phyloP scores from a whole-genome alignment of 2,888 invertebrate species.

The Phortica okadai region DNA sequence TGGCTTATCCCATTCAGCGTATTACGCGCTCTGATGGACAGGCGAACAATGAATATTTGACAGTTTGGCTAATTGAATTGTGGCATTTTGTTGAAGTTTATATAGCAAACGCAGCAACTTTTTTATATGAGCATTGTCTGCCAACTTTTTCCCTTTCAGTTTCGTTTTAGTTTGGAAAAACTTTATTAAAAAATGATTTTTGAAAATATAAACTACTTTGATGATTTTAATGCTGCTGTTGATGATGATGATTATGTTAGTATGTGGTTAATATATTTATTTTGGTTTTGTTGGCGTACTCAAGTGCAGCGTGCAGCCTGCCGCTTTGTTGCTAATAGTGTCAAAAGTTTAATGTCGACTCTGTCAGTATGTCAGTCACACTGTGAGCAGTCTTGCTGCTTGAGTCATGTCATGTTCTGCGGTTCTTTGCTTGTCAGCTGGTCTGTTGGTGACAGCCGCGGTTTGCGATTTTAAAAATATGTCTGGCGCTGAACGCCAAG shows the following conservation, averaged over 20 bases:
- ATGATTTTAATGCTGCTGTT: slow-evolving; percentile 22
- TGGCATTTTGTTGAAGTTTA: slow-evolving; percentile 43
- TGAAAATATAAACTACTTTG: slow-evolving; percentile 2
- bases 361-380: slow-evolving; percentile 54
- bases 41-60: slow-evolving; percentile 63
- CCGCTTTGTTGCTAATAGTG: slow-evolving; percentile 60
- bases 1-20: neutral
- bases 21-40: slow-evolving; percentile 51
- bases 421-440: slow-evolving; percentile 56
- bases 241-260: slow-evolving; percentile 40
- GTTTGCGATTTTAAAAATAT: slow-evolving; percentile 36
- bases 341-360: slow-evolving; percentile 71
- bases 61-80: slow-evolving; percentile 72
- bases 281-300: neutral
- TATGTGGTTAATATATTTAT: slow-evolving; percentile 37
- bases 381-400: slow-evolving; percentile 22
- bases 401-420: slow-evolving; percentile 45
- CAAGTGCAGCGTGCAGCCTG: neutral
- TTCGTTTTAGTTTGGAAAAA: no score
- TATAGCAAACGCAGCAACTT: slow-evolving; percentile 20
- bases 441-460: slow-evolving; percentile 53
- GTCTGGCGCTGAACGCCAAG: neutral
- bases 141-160: neutral
- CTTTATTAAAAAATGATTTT: neutral
- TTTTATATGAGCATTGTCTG: slow-evolving; percentile 3